phyloP scores from a whole-genome alignment of 2,888 invertebrate genomes.

The Empis stercorea region DNA sequence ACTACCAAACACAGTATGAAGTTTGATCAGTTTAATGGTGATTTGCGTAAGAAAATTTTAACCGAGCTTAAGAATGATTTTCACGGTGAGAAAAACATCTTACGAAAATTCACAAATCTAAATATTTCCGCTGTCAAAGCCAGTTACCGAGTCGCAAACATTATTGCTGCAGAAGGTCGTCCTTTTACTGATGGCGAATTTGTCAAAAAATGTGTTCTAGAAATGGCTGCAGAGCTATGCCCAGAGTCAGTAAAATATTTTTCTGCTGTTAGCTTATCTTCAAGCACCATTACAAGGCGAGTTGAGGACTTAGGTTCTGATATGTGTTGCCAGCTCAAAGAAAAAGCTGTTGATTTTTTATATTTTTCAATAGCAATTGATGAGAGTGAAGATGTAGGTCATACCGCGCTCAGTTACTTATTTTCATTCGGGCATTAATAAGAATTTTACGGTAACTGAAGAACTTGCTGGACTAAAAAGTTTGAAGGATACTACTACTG shows the following conservation, averaged over 20 bases:
- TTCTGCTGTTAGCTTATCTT: background rate
- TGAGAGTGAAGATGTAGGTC: background rate
- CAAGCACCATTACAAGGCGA: background rate
- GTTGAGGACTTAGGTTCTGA: background rate
- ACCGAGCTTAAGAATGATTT: background rate
- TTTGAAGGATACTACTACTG: background rate
- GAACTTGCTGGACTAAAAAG: slow-evolving; percentile 1
- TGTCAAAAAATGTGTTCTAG: background rate
- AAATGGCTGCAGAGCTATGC: background rate
- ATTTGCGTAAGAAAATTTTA: background rate
- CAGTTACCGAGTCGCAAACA: background rate
- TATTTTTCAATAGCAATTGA: background rate
- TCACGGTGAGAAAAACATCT: background rate
- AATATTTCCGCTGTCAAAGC: background rate
- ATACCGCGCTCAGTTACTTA: background rate
- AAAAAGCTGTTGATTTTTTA: background rate
- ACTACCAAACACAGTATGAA: background rate
- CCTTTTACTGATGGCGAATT: background rate
- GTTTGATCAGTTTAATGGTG: background rate
- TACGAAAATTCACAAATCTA: background rate
- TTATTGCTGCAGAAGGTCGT: background rate
- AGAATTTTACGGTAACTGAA: background rate
- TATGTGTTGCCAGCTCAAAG: background rate
- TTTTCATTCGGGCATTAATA: background rate
- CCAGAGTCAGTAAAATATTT: background rate